Percentiles rank a stretch among this genome's conserved stretches.
phyloP scores from a whole-genome alignment of 1,140 invertebrate species.

The Drosophila yakuba region DNA sequence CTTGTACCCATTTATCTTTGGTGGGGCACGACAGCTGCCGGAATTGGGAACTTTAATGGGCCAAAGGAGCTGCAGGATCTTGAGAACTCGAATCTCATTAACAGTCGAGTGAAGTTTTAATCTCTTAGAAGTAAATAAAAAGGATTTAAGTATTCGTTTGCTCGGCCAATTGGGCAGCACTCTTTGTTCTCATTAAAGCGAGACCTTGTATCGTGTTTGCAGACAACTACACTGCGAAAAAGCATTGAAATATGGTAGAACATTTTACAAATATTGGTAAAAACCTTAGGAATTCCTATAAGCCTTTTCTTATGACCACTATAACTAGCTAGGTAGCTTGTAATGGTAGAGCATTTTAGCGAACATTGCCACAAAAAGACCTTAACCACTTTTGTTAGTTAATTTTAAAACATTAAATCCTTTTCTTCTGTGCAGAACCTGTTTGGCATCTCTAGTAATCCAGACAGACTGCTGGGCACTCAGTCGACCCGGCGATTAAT shows the following conservation, averaged over 20 bases:
- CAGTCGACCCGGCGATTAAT: conserved; percentile 60
- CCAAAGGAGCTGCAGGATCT: conserved; percentile 1
- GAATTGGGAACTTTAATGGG: conserved; percentile 31
- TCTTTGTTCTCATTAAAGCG: conserved; percentile 42
- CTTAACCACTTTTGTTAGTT: too few species aligned
- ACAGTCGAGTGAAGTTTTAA: conserved; percentile 41
- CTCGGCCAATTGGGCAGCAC: conserved; percentile 45
- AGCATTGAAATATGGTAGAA: too few species aligned
- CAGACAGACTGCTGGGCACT: conserved; percentile 7
- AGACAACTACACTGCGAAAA: background rate
- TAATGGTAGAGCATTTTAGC: too few species aligned
- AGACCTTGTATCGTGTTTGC: conserved; percentile 32
- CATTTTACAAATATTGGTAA: too few species aligned
- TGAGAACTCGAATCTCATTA: conserved; percentile 12
- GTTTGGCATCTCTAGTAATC: background rate
- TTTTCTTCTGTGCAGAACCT: conserved; percentile 6
- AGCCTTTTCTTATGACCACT: too few species aligned
- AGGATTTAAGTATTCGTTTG: conserved; percentile 66
- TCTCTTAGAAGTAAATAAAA: conserved; percentile 49
- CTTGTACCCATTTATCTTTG: conserved; percentile 49
- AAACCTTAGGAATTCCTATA: too few species aligned
- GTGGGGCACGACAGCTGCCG: conserved; percentile 11
- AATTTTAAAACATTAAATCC: too few species aligned
- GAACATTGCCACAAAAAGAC: too few species aligned
- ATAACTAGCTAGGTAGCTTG: too few species aligned